These are phyloP conservation scores for Lepisosteus osseus DNA, from an alignment of 2,113 vertebrate genomes.

Conservation along the genomic window DNA sequence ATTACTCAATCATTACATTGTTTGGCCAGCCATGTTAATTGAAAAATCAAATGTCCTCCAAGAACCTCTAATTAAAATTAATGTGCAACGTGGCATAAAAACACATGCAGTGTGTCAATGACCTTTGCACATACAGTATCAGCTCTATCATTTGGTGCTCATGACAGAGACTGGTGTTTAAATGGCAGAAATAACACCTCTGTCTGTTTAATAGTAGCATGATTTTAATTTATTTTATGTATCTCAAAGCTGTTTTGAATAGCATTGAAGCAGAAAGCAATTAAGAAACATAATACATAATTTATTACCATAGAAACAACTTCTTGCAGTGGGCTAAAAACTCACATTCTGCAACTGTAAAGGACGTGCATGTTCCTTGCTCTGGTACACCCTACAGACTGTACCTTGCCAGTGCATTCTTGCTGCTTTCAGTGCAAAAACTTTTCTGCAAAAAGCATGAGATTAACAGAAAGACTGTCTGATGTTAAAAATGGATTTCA, in stretches of 20 bases:
- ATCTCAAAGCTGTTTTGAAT: not conserved
- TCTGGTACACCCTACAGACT: too few species aligned
- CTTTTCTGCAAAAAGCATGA: too few species aligned
- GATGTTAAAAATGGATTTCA: too few species aligned
- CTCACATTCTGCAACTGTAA: too few species aligned
- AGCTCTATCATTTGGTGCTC: not conserved
- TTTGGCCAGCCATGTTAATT: not conserved
- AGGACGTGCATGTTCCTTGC: too few species aligned
- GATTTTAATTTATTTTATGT: conserved; percentile 4
- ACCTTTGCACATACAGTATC: not conserved
- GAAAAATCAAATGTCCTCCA: not conserved
- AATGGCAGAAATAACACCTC: not conserved
- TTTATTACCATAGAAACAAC: not conserved
- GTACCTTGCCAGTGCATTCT: too few species aligned
- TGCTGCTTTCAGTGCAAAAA: too few species aligned
- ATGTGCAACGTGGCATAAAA: not conserved
- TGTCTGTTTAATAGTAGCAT: not conserved
- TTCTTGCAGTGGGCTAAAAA: not conserved
- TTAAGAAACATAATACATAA: not conserved
- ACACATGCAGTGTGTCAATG: not conserved
- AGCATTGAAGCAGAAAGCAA: conserved; percentile 2
- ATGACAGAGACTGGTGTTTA: not conserved
- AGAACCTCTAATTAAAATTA: not conserved
- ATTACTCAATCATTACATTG: too few species aligned
- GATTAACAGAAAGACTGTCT: too few species aligned